Evolutionary conservation across 2,113 vertebrate genomes (phyloP), one percentile per base, ranked within the genome.

Genomic region (Bubo bubo): DNA sequence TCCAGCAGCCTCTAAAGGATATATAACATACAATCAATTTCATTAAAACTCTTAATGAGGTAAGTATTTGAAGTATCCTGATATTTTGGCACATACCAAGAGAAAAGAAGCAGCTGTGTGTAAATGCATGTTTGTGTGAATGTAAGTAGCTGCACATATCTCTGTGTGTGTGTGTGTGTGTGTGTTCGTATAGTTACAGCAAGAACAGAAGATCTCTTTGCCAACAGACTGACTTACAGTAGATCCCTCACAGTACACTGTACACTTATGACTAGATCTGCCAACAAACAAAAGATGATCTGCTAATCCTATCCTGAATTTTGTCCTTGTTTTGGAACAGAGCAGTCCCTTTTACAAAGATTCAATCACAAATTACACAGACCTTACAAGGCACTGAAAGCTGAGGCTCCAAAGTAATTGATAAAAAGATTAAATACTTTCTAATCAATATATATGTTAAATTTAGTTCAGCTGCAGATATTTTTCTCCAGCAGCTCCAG

Each of bases 201-300:
- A 58, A 52, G 70, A 97, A 95, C 73, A 95, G 45, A 34, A 90
- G 89, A 66, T 79, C 59, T 91, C 90, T 81, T 77, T 96, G 90
- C 88, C 91, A 95, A 95, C 92, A 95, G 95, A 85, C 84, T 93
- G 76, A 70, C 84, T 60, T 90, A 93, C 66, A 92, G 86, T 82
- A 95, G 86, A 56, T 52, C 23, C 30, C 20, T 16, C 79, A 90
- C 68, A 55, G 47, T 64, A 80, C 92, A 49, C 73, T 71, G 70
- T 88, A 79, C 58, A 60, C 73, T 90, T 67, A 43, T 85, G 86
- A 86, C 77, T 91, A 90, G 79, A 93, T 96, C 52, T 79, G n/a
- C 30, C 72, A 79, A 86, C 83, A 94, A 96, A 95, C 21, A 94
- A 93, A 89, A 87, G 64, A 89, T 73, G 37, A 93, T 70, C 52